Evolutionary conservation across 1,140 invertebrate genomes (phyloP).

Genomic region (Rhyzopertha dominica): DNA sequence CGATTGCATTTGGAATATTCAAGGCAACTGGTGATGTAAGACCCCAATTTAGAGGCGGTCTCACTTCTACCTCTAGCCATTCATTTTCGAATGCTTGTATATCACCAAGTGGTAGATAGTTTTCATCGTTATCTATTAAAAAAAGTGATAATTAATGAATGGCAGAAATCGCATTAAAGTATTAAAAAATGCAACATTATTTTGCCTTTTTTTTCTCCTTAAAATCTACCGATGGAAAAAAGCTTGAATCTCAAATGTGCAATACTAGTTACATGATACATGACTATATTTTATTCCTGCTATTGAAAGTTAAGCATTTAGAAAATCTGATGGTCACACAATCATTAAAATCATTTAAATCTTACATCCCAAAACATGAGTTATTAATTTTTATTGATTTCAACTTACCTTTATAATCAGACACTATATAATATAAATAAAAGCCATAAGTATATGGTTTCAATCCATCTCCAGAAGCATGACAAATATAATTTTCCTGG

Average conservation of each 20-base stretch:
- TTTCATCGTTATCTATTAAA: conserved; percentile 49
- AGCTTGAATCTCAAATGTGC: too few relatives aligned
- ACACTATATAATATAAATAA: conserved; percentile 83
- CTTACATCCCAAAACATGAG: too few relatives aligned
- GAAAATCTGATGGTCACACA: too few relatives aligned
- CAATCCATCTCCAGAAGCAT: conserved; percentile 78
- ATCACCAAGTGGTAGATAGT: conserved; percentile 62
- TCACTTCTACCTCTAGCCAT: conserved; percentile 82
- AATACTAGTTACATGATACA: too few relatives aligned
- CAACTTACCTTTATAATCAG: conserved; percentile 57
- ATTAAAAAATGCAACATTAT: too few relatives aligned
- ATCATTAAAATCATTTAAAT: too few relatives aligned
- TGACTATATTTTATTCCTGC: too few relatives aligned
- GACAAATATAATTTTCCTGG: conserved; percentile 78
- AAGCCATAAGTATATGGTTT: conserved; percentile 86
- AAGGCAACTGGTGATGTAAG: conserved; percentile 40
- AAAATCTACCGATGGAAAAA: too few relatives aligned
- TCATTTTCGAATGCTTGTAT: conserved; percentile 79
- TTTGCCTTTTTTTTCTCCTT: too few relatives aligned
- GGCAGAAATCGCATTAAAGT: too few relatives aligned
- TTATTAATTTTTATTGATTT: conserved; percentile 15
- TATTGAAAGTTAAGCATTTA: too few relatives aligned
- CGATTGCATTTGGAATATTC: conserved; percentile 42
- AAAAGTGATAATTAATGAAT: too few relatives aligned
- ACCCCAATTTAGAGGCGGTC: conserved; percentile 57